Percentiles rank a stretch among this genome's conserved stretches.
Conservation (phyloP, 2,113 vertebrate genomes). For the Elaphurus davidianus region DNA sequence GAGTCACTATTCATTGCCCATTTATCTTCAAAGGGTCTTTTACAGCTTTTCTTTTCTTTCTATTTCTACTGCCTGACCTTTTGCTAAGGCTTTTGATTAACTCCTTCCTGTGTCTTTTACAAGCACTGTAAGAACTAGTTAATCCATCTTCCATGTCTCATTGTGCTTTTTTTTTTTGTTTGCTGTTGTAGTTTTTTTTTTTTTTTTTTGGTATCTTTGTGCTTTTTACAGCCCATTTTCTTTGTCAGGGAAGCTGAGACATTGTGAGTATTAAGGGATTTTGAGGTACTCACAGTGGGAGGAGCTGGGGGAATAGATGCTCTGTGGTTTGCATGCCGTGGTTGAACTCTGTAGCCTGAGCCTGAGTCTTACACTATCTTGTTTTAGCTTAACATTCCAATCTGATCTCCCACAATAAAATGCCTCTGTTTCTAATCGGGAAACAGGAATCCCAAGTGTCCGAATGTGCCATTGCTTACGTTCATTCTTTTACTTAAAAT, state of each 20-base stretch:
- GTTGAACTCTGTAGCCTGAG: background rate
- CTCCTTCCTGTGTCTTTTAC: background rate
- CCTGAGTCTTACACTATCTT: background rate
- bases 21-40: background rate
- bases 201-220: background rate
- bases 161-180: background rate
- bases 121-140: background rate
- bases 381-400: background rate
- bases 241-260: background rate
- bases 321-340: background rate
- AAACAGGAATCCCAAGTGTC: background rate
- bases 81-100: background rate
- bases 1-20: background rate
- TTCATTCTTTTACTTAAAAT: background rate
- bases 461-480: background rate
- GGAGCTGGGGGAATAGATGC: background rate
- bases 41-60: background rate
- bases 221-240: background rate
- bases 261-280: fast-evolving
- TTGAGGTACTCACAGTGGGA: background rate
- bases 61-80: background rate
- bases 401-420: background rate
- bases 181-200: background rate
- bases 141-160: background rate
- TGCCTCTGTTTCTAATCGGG: background rate